These are phyloP conservation scores for Anodontia alba DNA, from an alignment of 2,888 invertebrate species.

Conservation along the genomic window DNA sequence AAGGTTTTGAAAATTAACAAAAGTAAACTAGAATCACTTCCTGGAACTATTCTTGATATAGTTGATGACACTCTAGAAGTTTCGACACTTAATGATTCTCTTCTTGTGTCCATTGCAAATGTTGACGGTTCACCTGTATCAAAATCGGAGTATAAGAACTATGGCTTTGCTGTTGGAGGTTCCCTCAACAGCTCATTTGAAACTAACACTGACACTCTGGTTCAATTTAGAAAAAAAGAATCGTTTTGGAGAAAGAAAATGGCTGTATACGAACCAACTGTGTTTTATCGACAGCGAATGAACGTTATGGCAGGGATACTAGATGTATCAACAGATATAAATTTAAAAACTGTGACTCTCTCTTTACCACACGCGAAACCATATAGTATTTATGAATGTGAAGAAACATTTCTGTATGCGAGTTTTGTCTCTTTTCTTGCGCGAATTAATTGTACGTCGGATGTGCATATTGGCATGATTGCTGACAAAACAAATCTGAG, in stretches of 20 bases:
- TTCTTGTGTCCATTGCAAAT: conserved; percentile 59
- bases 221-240: conserved; percentile 60
- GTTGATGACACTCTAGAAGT: conserved; percentile 65
- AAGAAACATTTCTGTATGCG: conserved; percentile 42
- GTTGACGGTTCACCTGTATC: conserved; percentile 60
- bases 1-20: conserved; percentile 23
- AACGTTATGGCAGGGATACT: conserved; percentile 65
- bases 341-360: conserved; percentile 44
- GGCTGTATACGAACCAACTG: conserved; percentile 66
- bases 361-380: conserved; percentile 27
- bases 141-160: conserved; percentile 33
- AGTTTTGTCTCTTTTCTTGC: conserved; percentile 68
- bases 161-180: conserved; percentile 47
- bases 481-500: conserved; percentile 56
- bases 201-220: conserved; percentile 37
- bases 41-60: conserved; percentile 61
- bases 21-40: neutral
- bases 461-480: conserved; percentile 65
- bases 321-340: conserved; percentile 56
- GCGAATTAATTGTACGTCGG: conserved; percentile 62
- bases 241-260: conserved; percentile 64
- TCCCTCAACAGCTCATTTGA: conserved; percentile 33
- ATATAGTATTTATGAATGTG: neutral
- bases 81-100: conserved; percentile 43
- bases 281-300: conserved; percentile 69